phyloP scores from a whole-genome alignment of 2,797 vertebrate genomes.

The Clamator glandarius region DNA sequence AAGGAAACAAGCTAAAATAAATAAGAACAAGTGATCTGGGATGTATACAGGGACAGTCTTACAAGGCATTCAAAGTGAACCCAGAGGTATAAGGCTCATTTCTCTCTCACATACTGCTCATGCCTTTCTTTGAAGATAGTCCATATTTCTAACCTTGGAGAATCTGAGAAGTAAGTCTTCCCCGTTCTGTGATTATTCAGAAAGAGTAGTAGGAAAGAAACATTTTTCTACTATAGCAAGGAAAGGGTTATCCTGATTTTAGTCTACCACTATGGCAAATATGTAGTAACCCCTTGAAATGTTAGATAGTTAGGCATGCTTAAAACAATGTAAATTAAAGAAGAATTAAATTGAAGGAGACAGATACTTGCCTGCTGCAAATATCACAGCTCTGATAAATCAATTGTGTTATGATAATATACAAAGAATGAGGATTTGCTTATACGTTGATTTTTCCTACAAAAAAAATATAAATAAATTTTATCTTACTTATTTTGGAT shows the following conservation, averaged over 20 bases:
- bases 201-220: neutral
- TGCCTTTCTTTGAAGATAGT: neutral
- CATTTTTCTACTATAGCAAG: neutral
- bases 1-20: neutral
- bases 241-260: constrained; percentile 1
- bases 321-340: constrained; percentile 11
- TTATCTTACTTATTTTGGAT: neutral
- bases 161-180: neutral
- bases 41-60: neutral
- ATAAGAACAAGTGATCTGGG: neutral
- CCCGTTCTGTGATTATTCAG: neutral
- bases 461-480: neutral
- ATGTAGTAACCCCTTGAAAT: neutral
- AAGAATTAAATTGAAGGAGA: neutral
- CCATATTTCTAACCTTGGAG: neutral
- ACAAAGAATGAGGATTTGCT: neutral
- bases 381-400: neutral
- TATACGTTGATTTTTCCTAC: neutral
- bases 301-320: neutral
- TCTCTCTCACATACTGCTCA: neutral
- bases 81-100: neutral
- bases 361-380: neutral
- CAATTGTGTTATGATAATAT: neutral
- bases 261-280: neutral
- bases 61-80: neutral